phyloP scores from a whole-genome alignment of 1,140 invertebrate species.

The Magallana gigas region DNA sequence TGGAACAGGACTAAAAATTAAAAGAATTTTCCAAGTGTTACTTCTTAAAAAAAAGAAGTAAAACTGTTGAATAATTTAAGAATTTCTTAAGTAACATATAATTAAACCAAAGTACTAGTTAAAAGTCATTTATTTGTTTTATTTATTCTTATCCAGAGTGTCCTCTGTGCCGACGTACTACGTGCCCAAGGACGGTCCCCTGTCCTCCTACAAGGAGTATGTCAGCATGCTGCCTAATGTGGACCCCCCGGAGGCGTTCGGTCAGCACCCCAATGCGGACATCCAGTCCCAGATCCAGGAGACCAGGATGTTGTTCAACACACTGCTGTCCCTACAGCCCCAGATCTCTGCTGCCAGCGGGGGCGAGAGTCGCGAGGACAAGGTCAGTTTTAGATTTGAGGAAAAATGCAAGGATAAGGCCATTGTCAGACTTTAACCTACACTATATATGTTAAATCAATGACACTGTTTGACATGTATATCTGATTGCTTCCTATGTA shows the following conservation, averaged over 20 bases:
- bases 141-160: constrained; percentile 37
- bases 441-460: too few species aligned
- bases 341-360: constrained; percentile 68
- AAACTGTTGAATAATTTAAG: too few species aligned
- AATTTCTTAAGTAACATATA: too few species aligned
- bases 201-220: constrained; percentile 89
- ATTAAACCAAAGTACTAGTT: too few species aligned
- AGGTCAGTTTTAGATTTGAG: constrained; percentile 55
- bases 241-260: constrained; percentile 90
- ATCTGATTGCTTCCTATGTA: background rate
- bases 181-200: constrained; percentile 88
- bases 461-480: background rate
- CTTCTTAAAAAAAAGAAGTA: too few species aligned
- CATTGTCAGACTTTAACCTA: background rate
- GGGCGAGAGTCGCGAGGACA: constrained; percentile 77
- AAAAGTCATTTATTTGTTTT: too few species aligned
- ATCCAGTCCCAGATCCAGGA: constrained; percentile 80
- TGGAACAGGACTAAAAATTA: too few species aligned
- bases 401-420: background rate
- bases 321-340: constrained; percentile 78
- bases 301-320: constrained; percentile 78
- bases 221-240: constrained; percentile 86
- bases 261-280: constrained; percentile 80
- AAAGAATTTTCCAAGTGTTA: constrained; percentile 55
- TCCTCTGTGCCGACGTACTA: constrained; percentile 83